Percentiles rank a stretch among this genome's conserved stretches.
Conservation (phyloP, 2,888 invertebrate species). For the Cremastinae sp. region DNA sequence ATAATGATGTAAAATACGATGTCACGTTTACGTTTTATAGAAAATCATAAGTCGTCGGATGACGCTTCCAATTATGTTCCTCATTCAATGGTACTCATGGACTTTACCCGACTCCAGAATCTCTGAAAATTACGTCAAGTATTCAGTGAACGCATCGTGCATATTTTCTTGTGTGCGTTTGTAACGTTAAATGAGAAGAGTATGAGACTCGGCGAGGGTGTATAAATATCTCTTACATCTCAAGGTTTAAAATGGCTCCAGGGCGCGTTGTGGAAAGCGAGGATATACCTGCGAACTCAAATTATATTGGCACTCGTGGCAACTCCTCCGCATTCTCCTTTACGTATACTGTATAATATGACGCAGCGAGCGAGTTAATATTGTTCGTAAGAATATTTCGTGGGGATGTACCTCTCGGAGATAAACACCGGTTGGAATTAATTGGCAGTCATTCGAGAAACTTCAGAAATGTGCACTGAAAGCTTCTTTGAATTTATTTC, state of each 20-base stretch:
- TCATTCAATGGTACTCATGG: slow-evolving; percentile 21
- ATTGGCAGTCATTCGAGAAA: not conserved
- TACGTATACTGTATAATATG: slow-evolving; percentile 25
- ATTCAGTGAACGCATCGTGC: slow-evolving; percentile 20
- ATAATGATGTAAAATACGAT: too few relatives aligned
- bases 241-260: too few relatives aligned
- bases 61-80: slow-evolving; percentile 44
- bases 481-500: too few relatives aligned
- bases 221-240: slow-evolving; percentile 13
- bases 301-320: slow-evolving; percentile 53
- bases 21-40: too few relatives aligned
- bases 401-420: slow-evolving; percentile 15
- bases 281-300: slow-evolving; percentile 34
- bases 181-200: not conserved
- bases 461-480: not conserved
- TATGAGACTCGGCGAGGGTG: slow-evolving; percentile 12
- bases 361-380: slow-evolving; percentile 34
- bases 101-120: slow-evolving; percentile 35
- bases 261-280: too few relatives aligned
- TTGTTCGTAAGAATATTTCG: slow-evolving; percentile 17
- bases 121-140: slow-evolving; percentile 58
- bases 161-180: not conserved
- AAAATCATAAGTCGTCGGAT: too few relatives aligned
- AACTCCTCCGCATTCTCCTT: slow-evolving; percentile 14
- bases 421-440: not conserved